phyloP scores from a whole-genome alignment of 2,888 invertebrate genomes.

The Gari tellinella region DNA sequence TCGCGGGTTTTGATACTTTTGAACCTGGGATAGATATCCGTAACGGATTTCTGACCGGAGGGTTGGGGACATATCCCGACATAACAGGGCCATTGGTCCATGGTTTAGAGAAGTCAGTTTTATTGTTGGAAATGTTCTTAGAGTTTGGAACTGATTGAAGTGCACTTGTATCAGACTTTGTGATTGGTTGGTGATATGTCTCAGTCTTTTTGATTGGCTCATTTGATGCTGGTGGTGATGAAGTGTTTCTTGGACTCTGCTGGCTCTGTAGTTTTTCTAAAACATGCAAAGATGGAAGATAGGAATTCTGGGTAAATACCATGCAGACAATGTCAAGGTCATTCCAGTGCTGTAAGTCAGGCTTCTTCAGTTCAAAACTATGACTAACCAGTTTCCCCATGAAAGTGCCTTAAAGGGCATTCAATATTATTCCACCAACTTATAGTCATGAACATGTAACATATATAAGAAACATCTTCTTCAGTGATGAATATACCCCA shows the following conservation, averaged over 20 bases:
- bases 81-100: conserved; percentile 48
- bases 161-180: conserved; percentile 47
- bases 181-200: conserved; percentile 58
- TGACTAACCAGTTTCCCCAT: no score
- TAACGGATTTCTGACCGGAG: conserved; percentile 60
- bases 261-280: conserved; percentile 60
- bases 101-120: conserved; percentile 33
- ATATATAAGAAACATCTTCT: no score
- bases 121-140: conserved; percentile 32
- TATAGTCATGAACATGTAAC: no score
- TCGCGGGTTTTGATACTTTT: conserved; percentile 29
- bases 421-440: no score
- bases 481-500: no score
- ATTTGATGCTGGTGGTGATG: conserved; percentile 57
- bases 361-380: no score
- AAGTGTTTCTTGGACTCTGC: conserved; percentile 37
- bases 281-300: conserved; percentile 60
- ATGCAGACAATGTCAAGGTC: conserved; percentile 1
- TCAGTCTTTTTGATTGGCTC: conserved; percentile 65
- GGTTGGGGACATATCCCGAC: conserved; percentile 54
- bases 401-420: no score
- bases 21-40: conserved; percentile 50
- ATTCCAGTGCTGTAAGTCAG: no score
- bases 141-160: conserved; percentile 40
- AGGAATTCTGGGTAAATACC: not conserved